Percentiles rank a stretch among this genome's conserved stretches.
Evolutionary conservation across 2,888 invertebrate species (phyloP).

Genomic region (Ferrisia virgata): DNA sequence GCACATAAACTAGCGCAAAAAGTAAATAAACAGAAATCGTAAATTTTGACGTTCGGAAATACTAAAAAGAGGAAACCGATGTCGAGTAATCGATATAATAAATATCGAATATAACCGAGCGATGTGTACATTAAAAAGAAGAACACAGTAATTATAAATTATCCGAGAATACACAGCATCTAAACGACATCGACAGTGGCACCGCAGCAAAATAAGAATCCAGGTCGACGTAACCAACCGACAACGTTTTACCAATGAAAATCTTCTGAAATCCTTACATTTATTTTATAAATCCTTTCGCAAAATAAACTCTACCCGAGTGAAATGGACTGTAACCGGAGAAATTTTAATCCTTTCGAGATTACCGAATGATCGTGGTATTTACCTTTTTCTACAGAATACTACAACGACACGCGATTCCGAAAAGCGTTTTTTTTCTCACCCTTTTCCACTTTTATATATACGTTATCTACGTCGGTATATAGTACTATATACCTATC

Average conservation of each 20-base stretch:
- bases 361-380: constrained; percentile 7
- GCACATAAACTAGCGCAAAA: not conserved
- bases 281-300: constrained; percentile 7
- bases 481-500: no score
- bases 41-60: not conserved
- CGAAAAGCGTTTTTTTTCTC: not conserved
- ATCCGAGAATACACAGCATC: not conserved
- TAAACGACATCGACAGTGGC: no score
- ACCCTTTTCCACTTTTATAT: no score
- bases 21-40: not conserved
- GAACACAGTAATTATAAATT: constrained; percentile 4
- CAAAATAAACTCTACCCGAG: not conserved
- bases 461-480: no score
- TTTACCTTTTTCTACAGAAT: not conserved
- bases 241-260: not conserved
- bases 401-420: not conserved
- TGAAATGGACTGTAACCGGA: constrained; percentile 12
- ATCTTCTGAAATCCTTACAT: constrained; percentile 13
- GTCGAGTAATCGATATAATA: constrained; percentile 17
- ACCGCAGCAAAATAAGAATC: not conserved
- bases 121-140: not conserved
- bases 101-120: not conserved
- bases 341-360: constrained; percentile 23
- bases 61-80: not conserved
- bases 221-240: constrained; percentile 1